phyloP scores from a whole-genome alignment of 1,140 invertebrate species.

The Stegodyphus mimosarum region DNA sequence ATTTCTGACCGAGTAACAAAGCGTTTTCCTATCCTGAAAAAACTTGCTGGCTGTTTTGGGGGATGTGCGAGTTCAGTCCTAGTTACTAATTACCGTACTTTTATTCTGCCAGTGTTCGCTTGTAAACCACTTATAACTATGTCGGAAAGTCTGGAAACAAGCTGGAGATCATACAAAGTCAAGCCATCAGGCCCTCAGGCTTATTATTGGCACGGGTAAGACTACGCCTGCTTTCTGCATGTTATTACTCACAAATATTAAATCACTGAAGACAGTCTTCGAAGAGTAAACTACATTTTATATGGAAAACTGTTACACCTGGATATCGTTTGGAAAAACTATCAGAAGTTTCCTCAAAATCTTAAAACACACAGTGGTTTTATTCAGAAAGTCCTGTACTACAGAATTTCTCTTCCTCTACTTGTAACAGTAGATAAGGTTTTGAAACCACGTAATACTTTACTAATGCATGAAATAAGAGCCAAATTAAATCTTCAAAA shows the following conservation, averaged over 20 bases:
- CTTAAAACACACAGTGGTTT: not conserved
- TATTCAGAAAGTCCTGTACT: not conserved
- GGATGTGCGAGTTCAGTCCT: not conserved
- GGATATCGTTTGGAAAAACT: not conserved
- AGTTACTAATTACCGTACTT: not conserved
- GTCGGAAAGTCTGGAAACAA: not conserved
- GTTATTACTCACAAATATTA: not conserved
- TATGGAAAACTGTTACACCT: not conserved
- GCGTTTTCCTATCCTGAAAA: not conserved
- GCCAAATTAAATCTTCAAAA: not conserved
- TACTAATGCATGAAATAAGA: not conserved
- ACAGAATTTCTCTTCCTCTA: not conserved
- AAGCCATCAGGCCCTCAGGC: not conserved
- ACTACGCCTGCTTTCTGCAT: not conserved
- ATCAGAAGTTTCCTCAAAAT: not conserved
- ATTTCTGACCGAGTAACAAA: not conserved
- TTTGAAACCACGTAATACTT: not conserved
- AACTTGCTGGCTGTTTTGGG: constrained; percentile 8
- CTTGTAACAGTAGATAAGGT: not conserved
- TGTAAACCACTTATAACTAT: not conserved
- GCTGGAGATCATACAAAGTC: constrained; percentile 1
- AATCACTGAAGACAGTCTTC: not conserved
- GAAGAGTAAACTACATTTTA: not conserved
- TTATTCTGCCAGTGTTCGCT: not conserved
- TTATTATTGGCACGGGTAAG: not conserved